Conservation (phyloP, 2,113 vertebrate species). For the Cavia aperea region DNA sequence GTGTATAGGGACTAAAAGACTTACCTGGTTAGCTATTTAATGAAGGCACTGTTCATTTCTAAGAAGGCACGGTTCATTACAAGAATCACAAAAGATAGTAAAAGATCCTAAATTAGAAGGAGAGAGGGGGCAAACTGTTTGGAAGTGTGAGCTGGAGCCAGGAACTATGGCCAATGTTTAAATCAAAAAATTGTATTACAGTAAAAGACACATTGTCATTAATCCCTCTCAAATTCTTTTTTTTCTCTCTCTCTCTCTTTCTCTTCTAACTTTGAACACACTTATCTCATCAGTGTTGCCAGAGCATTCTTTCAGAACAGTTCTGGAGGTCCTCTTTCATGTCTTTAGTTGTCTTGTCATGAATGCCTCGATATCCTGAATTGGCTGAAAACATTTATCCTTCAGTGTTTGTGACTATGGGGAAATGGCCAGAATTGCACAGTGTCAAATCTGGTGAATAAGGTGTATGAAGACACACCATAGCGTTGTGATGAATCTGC, state of each 20-base stretch:
- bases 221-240: not conserved
- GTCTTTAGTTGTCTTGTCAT: not conserved
- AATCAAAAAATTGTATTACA: not conserved
- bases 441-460: not conserved
- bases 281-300: not conserved
- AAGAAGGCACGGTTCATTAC: not conserved
- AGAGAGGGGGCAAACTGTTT: not conserved
- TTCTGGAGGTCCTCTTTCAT: not conserved
- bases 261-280: not conserved
- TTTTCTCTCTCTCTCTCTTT: not conserved
- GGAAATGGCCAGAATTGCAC: not conserved
- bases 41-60: not conserved
- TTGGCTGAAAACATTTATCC: not conserved
- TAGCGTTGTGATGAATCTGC: not conserved
- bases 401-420: not conserved
- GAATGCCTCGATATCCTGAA: not conserved
- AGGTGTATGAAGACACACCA: not conserved
- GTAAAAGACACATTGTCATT: not conserved
- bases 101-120: not conserved
- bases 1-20: not conserved
- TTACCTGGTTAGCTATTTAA: not conserved
- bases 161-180: not conserved
- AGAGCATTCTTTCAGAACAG: not conserved
- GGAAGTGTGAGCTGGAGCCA: not conserved
- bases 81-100: not conserved